Percentiles rank a stretch among this genome's conserved stretches.
phyloP scores from a whole-genome alignment of 2,888 invertebrate species.

The Poecilobothrus nobilitatus region DNA sequence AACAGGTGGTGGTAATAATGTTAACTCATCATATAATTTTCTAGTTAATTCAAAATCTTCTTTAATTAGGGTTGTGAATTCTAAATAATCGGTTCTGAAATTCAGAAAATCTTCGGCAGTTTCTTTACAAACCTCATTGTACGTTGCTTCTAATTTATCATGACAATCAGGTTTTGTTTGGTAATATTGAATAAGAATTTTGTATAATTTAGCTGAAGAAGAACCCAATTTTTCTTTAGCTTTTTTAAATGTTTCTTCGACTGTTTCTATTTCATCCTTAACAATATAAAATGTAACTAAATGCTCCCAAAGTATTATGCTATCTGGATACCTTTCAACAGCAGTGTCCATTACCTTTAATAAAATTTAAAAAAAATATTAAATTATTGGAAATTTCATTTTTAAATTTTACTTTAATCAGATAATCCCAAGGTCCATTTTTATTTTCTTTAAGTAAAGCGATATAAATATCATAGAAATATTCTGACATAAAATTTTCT shows the following conservation, averaged over 20 bases:
- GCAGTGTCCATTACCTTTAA: conserved; percentile 30
- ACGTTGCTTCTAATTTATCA: conserved; percentile 30
- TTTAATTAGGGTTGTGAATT: conserved; percentile 26
- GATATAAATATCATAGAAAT: conserved; percentile 47
- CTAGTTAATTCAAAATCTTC: conserved; percentile 52
- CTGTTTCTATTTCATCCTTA: conserved; percentile 40
- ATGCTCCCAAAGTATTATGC: conserved; percentile 48
- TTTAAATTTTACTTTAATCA: neutral
- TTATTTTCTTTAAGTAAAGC: conserved; percentile 28
- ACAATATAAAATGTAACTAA: conserved; percentile 45
- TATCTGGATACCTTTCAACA: conserved; percentile 43
- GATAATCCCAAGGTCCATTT: neutral
- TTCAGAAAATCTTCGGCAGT: conserved; percentile 29
- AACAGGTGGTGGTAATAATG: conserved; percentile 51
- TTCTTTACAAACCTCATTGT: conserved; percentile 31
- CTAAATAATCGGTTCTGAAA: conserved; percentile 34
- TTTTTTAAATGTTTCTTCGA: conserved; percentile 41
- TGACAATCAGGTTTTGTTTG: conserved; percentile 28
- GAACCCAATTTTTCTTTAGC: conserved; percentile 29
- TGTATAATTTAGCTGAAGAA: conserved; percentile 31
- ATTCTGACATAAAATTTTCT: conserved; percentile 44
- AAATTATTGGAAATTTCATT: conserved; percentile 20
- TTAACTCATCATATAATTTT: conserved; percentile 53
- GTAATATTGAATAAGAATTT: conserved; percentile 33
- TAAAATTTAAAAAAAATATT: conserved; percentile 31